A percentile compares a stretch with the other conserved stretches of the same genome.
These are phyloP conservation scores for Pycnonotus jocosus DNA, from an alignment of 2,113 vertebrate genomes.

Conservation along the genomic window DNA sequence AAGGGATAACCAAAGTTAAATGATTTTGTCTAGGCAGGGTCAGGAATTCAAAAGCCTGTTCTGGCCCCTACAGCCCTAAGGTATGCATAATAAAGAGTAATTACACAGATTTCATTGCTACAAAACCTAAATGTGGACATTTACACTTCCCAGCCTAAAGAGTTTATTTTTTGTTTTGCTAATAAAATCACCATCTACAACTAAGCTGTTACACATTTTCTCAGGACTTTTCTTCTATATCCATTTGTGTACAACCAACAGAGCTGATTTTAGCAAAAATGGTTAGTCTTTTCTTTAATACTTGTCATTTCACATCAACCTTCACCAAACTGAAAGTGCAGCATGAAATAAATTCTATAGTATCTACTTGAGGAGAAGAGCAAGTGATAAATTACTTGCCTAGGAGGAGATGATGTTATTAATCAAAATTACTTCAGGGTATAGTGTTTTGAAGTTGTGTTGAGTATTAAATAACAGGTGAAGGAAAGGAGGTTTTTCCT, in stretches of 20 bases:
- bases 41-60: background rate
- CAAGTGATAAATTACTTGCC: conserved; percentile 5
- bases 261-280: background rate
- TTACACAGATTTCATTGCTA: background rate
- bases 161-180: background rate
- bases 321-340: background rate
- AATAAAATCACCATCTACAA: background rate
- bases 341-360: background rate
- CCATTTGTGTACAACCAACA: background rate
- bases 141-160: background rate
- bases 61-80: background rate
- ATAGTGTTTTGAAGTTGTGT: background rate
- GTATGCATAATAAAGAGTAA: background rate
- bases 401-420: background rate
- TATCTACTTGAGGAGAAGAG: background rate
- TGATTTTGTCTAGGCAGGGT: background rate
- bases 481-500: background rate
- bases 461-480: conserved; percentile 27
- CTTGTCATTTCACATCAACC: background rate
- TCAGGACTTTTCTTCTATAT: background rate
- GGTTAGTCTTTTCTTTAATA: background rate
- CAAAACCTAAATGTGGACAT: background rate
- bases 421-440: conserved; percentile 18
- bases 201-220: background rate
- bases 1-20: background rate